A percentile compares a stretch with the other conserved stretches of the same genome.
These are phyloP conservation scores for Erebia epiphron DNA, from an alignment of 2,888 invertebrate species.

Conservation along the genomic window DNA sequence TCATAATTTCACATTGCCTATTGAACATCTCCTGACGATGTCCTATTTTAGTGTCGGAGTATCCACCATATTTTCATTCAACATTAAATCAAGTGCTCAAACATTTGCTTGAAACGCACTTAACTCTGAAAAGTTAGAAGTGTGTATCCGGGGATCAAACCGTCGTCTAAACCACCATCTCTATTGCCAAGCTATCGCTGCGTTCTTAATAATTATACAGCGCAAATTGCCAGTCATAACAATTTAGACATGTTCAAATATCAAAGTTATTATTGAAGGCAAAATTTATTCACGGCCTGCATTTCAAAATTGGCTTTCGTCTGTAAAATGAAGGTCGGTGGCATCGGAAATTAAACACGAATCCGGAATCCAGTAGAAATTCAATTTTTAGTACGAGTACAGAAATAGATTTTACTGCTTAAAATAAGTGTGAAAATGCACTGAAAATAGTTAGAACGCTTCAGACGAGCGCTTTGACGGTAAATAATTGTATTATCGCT, in stretches of 20 bases:
- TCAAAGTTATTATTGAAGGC: neutral
- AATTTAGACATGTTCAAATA: neutral
- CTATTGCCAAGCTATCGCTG: no score
- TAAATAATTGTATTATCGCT: slow-evolving; percentile 4
- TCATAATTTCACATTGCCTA: no score
- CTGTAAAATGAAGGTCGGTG: slow-evolving; percentile 26
- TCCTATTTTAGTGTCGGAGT: no score
- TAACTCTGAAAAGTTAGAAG: no score
- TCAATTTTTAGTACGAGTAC: slow-evolving; percentile 26
- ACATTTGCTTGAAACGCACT: no score
- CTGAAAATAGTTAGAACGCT: slow-evolving; percentile 5
- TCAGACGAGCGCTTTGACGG: neutral
- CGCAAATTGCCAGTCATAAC: neutral
- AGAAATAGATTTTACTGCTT: slow-evolving; percentile 25
- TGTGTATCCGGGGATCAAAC: no score
- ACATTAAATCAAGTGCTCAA: no score
- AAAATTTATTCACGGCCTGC: slow-evolving; percentile 15
- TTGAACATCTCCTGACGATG: no score
- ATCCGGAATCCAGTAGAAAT: slow-evolving; percentile 26
- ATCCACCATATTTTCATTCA: no score
- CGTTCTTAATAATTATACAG: no score
- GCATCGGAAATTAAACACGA: slow-evolving; percentile 34
- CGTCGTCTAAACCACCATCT: no score
- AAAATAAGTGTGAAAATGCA: neutral
- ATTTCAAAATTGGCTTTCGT: slow-evolving; percentile 22